Evolutionary conservation across 2,888 invertebrate species (phyloP).

Genomic region (Cataglyphis cursor): DNA sequence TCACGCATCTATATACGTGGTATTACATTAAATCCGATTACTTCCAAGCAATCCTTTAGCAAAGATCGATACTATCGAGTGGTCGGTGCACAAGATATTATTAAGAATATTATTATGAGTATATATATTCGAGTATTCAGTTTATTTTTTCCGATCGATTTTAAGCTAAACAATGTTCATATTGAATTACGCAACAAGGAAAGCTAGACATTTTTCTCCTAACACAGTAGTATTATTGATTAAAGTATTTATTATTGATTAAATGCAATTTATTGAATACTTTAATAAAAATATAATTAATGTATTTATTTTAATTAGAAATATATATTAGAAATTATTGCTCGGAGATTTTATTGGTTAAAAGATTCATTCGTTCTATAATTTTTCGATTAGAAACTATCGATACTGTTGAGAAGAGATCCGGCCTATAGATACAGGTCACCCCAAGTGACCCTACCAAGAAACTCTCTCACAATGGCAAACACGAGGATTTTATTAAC

Average conservation of each 20-base stretch:
- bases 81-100: conserved; percentile 56
- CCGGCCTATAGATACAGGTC: not conserved
- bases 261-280: not conserved
- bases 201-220: not conserved
- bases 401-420: not conserved
- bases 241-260: not conserved
- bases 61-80: conserved; percentile 68
- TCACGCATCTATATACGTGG: conserved; percentile 64
- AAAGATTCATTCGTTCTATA: conserved; percentile 34
- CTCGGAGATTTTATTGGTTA: not conserved
- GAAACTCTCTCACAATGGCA: not conserved
- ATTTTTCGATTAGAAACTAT: conserved; percentile 29
- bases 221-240: conserved; percentile 3
- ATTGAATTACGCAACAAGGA: conserved; percentile 2
- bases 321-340: not conserved
- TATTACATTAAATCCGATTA: conserved; percentile 73
- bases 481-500: conserved; percentile 46
- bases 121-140: conserved; percentile 27
- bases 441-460: not conserved
- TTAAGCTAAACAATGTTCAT: conserved; percentile 35
- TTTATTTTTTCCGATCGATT: conserved; percentile 31
- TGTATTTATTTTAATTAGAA: conserved; percentile 6
- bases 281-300: not conserved
- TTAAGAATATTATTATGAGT: conserved; percentile 4
- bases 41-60: conserved; percentile 72